These are phyloP conservation scores for Cydia amplana DNA, from an alignment of 1,140 invertebrate species.

Conservation along the genomic window DNA sequence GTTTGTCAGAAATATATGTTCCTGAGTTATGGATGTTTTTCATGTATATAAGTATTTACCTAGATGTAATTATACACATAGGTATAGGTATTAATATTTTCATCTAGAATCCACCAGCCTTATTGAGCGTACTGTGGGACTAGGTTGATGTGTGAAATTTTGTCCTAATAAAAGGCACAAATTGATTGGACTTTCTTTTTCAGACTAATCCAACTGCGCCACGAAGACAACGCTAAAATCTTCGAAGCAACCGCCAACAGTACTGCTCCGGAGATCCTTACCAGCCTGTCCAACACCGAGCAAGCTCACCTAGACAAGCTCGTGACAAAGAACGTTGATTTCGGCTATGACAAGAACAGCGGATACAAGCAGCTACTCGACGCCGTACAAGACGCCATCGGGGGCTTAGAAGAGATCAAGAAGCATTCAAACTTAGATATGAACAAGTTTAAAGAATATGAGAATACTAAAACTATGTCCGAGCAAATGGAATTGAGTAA, in stretches of 20 bases:
- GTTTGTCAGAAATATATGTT: no score
- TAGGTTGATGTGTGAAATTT: no score
- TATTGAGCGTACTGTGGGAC: no score
- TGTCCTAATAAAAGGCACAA: no score
- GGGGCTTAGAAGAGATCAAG: conserved; percentile 63
- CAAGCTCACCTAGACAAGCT: conserved; percentile 58
- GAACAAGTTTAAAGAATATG: conserved; percentile 60
- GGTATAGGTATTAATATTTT: no score
- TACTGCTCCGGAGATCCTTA: conserved; percentile 44
- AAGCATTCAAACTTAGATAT: conserved; percentile 60
- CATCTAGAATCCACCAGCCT: no score
- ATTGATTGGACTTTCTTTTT: conserved; percentile 38
- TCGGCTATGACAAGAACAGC: conserved; percentile 60
- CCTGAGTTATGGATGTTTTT: no score
- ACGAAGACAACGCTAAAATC: conserved; percentile 51
- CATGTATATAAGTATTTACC: no score
- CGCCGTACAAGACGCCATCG: conserved; percentile 65
- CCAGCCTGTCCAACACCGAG: conserved; percentile 49
- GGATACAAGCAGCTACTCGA: conserved; percentile 64
- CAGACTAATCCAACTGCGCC: conserved; percentile 62
- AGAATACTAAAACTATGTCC: conserved; percentile 47
- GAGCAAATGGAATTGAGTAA: conserved; percentile 55
- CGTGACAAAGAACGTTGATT: conserved; percentile 65
- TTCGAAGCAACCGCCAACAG: conserved; percentile 55
- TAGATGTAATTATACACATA: no score